These are phyloP conservation scores for Zootermopsis nevadensis DNA, from an alignment of 2,888 invertebrate genomes.

Conservation along the genomic window DNA sequence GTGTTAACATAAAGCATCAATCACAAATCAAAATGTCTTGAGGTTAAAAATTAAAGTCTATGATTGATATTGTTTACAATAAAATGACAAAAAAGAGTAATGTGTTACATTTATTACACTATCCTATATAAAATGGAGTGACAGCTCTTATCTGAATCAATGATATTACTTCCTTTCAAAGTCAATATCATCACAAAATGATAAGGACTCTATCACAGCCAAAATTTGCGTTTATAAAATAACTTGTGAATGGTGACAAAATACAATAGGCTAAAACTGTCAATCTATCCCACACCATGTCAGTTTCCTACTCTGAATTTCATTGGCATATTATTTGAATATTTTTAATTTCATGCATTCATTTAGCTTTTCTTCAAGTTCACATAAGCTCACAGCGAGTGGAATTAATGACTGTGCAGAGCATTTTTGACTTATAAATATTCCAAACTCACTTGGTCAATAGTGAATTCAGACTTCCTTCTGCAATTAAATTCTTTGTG, in stretches of 20 bases:
- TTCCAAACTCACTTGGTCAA: too few species aligned
- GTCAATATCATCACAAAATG: conserved; percentile 67
- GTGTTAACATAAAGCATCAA: not conserved
- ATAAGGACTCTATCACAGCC: conserved; percentile 68
- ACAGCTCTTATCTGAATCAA: conserved; percentile 60
- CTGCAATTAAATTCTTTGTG: too few species aligned
- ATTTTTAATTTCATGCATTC: too few species aligned
- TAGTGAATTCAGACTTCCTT: too few species aligned
- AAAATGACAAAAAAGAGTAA: not conserved
- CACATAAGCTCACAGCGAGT: too few species aligned
- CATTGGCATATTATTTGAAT: not conserved
- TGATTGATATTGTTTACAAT: conserved; percentile 3
- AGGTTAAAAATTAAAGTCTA: not conserved
- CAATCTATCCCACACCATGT: not conserved
- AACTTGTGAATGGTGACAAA: conserved; percentile 44
- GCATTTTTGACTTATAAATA: too few species aligned
- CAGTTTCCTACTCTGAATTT: not conserved
- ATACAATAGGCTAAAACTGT: conserved; percentile 18
- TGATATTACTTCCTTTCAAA: conserved; percentile 71
- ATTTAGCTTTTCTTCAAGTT: too few species aligned
- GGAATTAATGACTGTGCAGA: too few species aligned
- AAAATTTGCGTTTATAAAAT: conserved; percentile 57
- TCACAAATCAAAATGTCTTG: not conserved
- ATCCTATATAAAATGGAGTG: conserved; percentile 50
- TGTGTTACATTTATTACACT: not conserved